phyloP scores from a whole-genome alignment of 2,113 vertebrate species.

The Lucifuga dentata region DNA sequence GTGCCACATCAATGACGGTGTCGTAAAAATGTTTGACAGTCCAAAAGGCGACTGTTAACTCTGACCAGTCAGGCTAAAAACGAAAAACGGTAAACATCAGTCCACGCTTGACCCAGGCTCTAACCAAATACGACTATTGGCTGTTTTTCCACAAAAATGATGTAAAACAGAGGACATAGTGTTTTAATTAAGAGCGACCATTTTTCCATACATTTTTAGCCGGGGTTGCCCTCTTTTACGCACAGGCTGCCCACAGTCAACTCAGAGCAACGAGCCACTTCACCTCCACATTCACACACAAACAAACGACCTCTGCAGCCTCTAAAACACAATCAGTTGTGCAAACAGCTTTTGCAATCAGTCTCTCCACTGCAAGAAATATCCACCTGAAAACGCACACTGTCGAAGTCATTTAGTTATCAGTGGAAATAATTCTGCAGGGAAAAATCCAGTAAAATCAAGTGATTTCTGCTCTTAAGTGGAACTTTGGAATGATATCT shows the following conservation, averaged over 20 bases:
- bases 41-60: constrained; percentile 72
- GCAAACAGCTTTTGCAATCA: too few species aligned
- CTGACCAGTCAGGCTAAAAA: constrained; percentile 66
- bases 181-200: constrained; percentile 76
- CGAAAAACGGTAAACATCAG: constrained; percentile 73
- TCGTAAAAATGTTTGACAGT: constrained; percentile 76
- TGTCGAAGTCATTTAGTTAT: too few species aligned
- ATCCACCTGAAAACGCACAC: too few species aligned
- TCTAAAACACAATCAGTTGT: too few species aligned
- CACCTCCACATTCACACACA: too few species aligned
- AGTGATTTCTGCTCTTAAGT: too few species aligned
- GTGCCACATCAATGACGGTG: constrained; percentile 76
- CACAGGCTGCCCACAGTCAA: constrained; percentile 44
- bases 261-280: too few species aligned
- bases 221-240: constrained; percentile 58
- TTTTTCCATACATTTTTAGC: constrained; percentile 53
- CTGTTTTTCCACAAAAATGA: constrained; percentile 57
- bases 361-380: too few species aligned
- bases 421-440: too few species aligned
- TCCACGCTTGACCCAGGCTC: constrained; percentile 61
- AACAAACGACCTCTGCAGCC: too few species aligned
- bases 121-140: constrained; percentile 67
- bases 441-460: too few species aligned
- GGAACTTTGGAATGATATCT: too few species aligned
- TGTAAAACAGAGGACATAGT: constrained; percentile 73